phyloP scores from a whole-genome alignment of 2,797 vertebrate species.

The Pipistrellus pipistrellus region DNA sequence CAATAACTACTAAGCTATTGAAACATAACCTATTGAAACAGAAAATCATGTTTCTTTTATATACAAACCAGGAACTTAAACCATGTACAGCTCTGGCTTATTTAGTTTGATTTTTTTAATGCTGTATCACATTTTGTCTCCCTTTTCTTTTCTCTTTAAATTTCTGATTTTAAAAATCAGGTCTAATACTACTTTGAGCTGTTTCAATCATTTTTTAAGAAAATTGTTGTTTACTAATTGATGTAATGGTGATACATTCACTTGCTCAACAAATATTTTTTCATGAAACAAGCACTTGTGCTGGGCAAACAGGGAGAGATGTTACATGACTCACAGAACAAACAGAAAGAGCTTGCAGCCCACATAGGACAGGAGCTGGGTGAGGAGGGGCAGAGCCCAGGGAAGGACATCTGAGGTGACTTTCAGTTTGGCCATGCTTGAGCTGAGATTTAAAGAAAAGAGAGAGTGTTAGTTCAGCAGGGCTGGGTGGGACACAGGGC shows the following conservation, averaged over 20 bases:
- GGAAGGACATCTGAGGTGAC: not conserved
- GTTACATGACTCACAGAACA: not conserved
- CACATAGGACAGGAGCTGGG: not conserved
- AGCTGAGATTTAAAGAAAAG: not conserved
- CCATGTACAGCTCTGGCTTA: not conserved
- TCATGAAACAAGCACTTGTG: not conserved
- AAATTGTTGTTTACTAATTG: not conserved
- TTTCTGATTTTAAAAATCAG: not conserved
- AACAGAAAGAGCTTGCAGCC: not conserved
- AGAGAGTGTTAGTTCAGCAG: not conserved
- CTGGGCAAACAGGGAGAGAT: not conserved
- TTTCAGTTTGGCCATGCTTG: not conserved
- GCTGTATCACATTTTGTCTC: not conserved
- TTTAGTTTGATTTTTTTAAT: not conserved
- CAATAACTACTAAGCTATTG: not conserved
- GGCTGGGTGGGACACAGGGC: accelerated
- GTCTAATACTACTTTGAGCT: not conserved
- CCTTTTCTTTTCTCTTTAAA: not conserved
- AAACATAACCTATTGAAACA: no score
- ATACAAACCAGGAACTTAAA: not conserved
- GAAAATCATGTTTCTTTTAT: not conserved
- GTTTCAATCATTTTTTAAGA: not conserved
- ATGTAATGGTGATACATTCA: not conserved
- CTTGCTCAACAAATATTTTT: not conserved
- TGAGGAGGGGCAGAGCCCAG: not conserved